Base-by-base conservation (phyloP, 2,888 invertebrate genomes). In the Drosophila nr. perissopoda region DNA sequence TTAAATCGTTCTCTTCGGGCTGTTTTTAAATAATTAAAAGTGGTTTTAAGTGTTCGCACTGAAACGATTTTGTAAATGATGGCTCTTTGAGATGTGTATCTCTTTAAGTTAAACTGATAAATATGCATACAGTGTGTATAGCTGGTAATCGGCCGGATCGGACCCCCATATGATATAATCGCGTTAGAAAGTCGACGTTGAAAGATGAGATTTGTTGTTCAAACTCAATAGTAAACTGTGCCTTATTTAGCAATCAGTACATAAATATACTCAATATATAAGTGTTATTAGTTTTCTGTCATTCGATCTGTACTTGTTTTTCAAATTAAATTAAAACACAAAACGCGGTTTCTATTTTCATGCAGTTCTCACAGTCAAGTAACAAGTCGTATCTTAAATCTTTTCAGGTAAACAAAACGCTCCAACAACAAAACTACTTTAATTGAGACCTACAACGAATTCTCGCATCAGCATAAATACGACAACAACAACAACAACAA, bases 381-480 rank as follows among this genome's bases (percentile, higher is more conserved):
- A 69, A 68, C 31, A 31, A 42, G 29, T 31, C n/a, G n/a, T n/a
- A 36, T 69, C n/a, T 69, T 40, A 25, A 33, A 49, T 69, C 58
- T 56, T 62, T 62, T 25, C 80, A 79, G 76, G 59, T 78, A 63
- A 76, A 74, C 45, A 58, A 73, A 54, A 51, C 67, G 57, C 36
- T 33, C 21, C 29, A 54, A 56, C 29, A 49, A 56, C 56, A 33
- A 31, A 16, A 45, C 48, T 53, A 40, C 27, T 33, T 16, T 53
- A 49, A 33, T 38, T 49, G 13, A 54, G 29, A 59, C 38, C 16
- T n/a, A 51, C 53, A 59, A 56, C 70, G 63, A 68, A 66, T 36
- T 34, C 31, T 52, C 13, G 31, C 21, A 36, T 58, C 58, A 64
- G 40, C 36, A 59, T 54, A 61, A 48, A 10, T 45, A 49, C 33